These are phyloP conservation scores for Genyomyrus donnyi DNA, from an alignment of 2,113 vertebrate genomes.

Conservation along the genomic window DNA sequence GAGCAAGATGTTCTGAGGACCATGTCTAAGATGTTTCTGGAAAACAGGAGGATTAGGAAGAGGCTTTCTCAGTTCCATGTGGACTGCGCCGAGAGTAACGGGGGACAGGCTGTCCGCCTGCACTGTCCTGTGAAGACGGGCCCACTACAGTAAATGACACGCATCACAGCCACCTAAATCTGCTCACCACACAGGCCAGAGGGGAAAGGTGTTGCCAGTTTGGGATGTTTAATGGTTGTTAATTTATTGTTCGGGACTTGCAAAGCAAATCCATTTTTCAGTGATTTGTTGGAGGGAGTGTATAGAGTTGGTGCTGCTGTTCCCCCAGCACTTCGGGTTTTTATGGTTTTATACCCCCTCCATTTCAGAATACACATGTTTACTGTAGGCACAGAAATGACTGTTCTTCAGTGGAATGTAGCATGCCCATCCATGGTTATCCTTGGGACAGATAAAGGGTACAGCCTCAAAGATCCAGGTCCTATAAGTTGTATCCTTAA, in stretches of 20 bases:
- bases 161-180: neutral
- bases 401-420: neutral
- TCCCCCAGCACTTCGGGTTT: neutral
- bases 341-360: neutral
- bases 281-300: neutral
- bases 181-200: neutral
- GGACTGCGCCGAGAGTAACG: conserved; percentile 23
- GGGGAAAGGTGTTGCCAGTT: neutral
- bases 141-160: neutral
- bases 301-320: neutral
- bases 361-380: neutral
- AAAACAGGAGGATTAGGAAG: conserved; percentile 72
- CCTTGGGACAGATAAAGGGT: neutral
- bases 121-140: neutral
- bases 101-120: neutral
- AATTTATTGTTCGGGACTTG: neutral
- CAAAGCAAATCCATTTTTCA: neutral
- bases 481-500: neutral
- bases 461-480: neutral
- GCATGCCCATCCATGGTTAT: neutral
- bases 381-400: neutral
- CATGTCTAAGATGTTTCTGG: conserved; percentile 76
- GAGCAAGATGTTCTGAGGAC: conserved; percentile 64
- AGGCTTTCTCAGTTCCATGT: conserved; percentile 52
- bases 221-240: neutral